Evolutionary conservation across 2,113 vertebrate species (phyloP).

Genomic region (Pedetes capensis): DNA sequence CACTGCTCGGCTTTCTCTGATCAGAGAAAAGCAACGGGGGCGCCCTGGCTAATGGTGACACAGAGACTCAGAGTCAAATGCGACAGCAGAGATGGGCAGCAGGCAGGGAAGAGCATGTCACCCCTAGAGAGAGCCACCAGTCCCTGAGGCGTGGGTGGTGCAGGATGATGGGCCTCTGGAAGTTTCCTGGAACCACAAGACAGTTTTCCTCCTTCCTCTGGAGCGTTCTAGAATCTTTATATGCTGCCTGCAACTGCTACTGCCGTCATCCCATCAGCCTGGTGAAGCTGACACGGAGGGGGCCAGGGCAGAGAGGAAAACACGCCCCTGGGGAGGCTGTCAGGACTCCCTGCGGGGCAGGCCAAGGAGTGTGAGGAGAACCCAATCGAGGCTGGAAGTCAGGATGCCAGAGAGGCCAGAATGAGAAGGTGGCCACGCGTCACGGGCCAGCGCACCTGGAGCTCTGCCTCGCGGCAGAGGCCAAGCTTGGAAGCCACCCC

Average conservation of each 20-base stretch:
- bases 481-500: no score
- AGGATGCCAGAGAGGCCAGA: neutral
- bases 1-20: neutral
- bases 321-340: neutral
- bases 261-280: neutral
- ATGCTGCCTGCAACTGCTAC: neutral
- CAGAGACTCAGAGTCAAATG: neutral
- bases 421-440: no score
- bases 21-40: neutral
- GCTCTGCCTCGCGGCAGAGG: no score
- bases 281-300: neutral
- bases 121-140: no score
- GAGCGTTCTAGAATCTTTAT: neutral
- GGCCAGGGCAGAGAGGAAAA: neutral
- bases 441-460: no score
- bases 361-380: no score
- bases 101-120: neutral
- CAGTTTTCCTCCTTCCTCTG: neutral
- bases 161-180: neutral
- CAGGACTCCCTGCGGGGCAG: no score
- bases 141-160: neutral
- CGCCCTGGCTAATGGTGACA: neutral
- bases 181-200: neutral
- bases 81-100: neutral
- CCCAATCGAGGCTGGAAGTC: no score